Percentiles rank a stretch among this genome's conserved stretches.
Evolutionary conservation across 2,113 vertebrate genomes (phyloP).

Genomic region (Tychaedon coryphoeus): DNA sequence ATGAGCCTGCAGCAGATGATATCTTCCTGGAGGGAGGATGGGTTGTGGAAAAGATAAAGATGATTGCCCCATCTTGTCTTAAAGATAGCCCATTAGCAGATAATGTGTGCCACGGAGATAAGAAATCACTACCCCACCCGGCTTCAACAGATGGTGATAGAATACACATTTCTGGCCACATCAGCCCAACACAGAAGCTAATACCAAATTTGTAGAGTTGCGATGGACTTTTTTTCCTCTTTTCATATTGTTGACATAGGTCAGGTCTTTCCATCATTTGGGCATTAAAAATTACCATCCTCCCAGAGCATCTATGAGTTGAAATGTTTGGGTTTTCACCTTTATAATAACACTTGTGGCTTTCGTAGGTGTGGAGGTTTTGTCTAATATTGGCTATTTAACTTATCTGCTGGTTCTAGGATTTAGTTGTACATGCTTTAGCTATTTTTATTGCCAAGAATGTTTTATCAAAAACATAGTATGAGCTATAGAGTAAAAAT

Average conservation of each 20-base stretch:
- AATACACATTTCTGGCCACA: no score
- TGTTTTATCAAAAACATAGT: not conserved
- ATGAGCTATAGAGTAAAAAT: not conserved
- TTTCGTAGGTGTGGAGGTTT: not conserved
- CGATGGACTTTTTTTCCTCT: not conserved
- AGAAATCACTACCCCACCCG: no score
- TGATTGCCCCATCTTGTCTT: no score
- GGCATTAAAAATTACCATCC: not conserved
- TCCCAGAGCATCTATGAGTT: not conserved
- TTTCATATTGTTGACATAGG: not conserved
- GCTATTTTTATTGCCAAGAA: not conserved
- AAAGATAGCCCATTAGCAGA: no score
- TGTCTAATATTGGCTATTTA: not conserved
- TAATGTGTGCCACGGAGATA: no score
- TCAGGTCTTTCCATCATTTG: not conserved
- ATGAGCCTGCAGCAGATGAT: no score
- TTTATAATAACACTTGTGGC: not conserved
- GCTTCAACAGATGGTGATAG: no score
- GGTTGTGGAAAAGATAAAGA: no score
- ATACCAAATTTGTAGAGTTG: not conserved
- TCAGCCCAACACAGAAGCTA: not conserved
- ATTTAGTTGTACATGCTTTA: not conserved
- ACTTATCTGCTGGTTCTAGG: not conserved
- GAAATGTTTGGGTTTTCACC: not conserved
- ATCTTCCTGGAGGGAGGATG: no score